Evolutionary conservation across 1,140 invertebrate genomes (phyloP).

Genomic region (Calephelis virginiensis): DNA sequence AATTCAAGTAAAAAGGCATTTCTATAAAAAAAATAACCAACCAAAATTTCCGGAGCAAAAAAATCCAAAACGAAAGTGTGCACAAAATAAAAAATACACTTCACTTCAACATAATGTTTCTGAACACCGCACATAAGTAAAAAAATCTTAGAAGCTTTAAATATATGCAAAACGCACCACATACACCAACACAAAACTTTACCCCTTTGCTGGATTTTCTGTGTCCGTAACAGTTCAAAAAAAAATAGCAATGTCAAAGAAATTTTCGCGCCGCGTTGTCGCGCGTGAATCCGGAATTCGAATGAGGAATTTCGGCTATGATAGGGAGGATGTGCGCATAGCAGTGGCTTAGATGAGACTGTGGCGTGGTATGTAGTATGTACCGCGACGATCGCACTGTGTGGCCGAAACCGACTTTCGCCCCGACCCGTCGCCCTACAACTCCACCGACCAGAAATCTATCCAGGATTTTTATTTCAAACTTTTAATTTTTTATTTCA

Average conservation of each 20-base stretch:
- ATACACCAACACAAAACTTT: slow-evolving; percentile 72
- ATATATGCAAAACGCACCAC: slow-evolving; percentile 61
- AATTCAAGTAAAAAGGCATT: slow-evolving; percentile 37
- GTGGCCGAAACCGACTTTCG: slow-evolving; percentile 69
- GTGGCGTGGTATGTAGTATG: slow-evolving; percentile 59
- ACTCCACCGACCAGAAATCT: slow-evolving; percentile 60
- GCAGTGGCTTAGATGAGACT: slow-evolving; percentile 76
- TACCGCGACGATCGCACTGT: slow-evolving; percentile 60
- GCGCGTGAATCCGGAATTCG: slow-evolving; percentile 48
- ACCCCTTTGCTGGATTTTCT: slow-evolving; percentile 52
- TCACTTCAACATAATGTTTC: slow-evolving; percentile 65
- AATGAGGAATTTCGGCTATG: slow-evolving; percentile 70
- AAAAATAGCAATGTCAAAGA: slow-evolving; percentile 47
- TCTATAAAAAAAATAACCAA: slow-evolving; percentile 57
- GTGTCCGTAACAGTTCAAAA: slow-evolving; percentile 30
- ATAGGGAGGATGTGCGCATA: slow-evolving; percentile 75
- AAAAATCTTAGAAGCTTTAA: slow-evolving; percentile 56
- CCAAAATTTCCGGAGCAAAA: slow-evolving; percentile 68
- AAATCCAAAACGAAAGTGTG: slow-evolving; percentile 66
- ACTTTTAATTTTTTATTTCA: slow-evolving; percentile 30
- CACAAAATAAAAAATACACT: slow-evolving; percentile 71
- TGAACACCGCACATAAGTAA: slow-evolving; percentile 63
- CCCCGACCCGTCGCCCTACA: slow-evolving; percentile 74
- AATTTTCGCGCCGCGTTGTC: slow-evolving; percentile 58
- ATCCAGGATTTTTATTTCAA: slow-evolving; percentile 67